Base-by-base conservation (phyloP, 2,888 invertebrate species). In the Tenthredo notha region DNA sequence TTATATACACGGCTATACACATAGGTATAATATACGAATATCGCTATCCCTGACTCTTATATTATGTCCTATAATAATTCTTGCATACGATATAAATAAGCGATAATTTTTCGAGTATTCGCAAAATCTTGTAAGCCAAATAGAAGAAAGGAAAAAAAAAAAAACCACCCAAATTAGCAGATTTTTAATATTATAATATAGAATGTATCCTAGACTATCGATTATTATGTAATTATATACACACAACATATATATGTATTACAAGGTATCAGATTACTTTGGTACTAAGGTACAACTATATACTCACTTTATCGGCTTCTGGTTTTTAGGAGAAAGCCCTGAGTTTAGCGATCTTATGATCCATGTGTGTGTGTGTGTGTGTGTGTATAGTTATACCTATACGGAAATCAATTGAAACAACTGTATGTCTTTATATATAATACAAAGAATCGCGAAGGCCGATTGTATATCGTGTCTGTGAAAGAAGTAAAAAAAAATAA, bases 291-390 rank as follows among this genome's bases (percentile, higher is more conserved):
- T 67, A 18, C 67, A 6, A 29, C 10, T 1, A 15, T 1, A 15
- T 33, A 18, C 70, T 18, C 70, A 70, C 33, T 33, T 70, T 7
- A 21, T 37, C 70, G 70, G 70, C 70, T 37, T 70, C 70, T 70
- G 18, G 70, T 70, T 75, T 75, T 47, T 33, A 75, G 75, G 75
- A 75, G 75, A 75, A 43, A 75, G 75, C 75, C 21, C n/a, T 4
- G 5, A 6, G 1, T 5, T 9, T 15, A 12, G 2, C 3, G 33
- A 18, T 12, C 37, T 12, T 61, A 25, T 47, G 25, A 21, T 10
- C 7, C 1, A 61, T 6, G n/a, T 25, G 37, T 37, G 37, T 33
- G 33, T 33, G 0, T 33, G 4, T 33, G 18, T 6, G n/a, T 3
- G 2, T 1, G n/a, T n/a, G 7, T 10, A 29, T 70, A 70, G 15